Conservation (phyloP, 2,113 vertebrate species). For the Pteruthius melanotis region DNA sequence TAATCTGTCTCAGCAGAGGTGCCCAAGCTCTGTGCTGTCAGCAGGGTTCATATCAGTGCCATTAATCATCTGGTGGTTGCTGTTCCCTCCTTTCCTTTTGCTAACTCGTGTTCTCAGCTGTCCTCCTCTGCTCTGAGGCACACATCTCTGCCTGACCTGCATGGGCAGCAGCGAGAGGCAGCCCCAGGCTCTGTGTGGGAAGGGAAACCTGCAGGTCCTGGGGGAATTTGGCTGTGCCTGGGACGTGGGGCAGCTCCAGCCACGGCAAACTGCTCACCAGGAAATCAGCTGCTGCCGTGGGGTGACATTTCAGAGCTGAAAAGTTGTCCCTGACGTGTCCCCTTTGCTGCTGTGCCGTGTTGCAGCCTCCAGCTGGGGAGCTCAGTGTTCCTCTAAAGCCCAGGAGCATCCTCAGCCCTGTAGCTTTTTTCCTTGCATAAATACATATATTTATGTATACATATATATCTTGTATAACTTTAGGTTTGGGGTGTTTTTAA, state of each 20-base stretch:
- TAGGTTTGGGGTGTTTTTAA: not conserved
- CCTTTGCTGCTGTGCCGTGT: rapidly evolving
- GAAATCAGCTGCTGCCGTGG: not conserved
- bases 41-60: not conserved
- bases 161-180: not conserved
- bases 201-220: rapidly evolving
- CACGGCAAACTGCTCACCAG: not conserved
- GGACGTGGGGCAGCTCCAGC: not conserved
- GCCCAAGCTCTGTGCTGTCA: not conserved
- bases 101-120: not conserved
- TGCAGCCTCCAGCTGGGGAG: not conserved
- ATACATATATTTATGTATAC: no score
- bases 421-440: not conserved
- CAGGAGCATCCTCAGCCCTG: not conserved
- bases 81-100: not conserved
- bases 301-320: not conserved
- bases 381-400: not conserved
- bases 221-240: not conserved
- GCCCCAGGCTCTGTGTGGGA: not conserved
- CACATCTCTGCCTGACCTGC: not conserved
- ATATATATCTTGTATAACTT: rapidly evolving
- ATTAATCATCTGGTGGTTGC: not conserved
- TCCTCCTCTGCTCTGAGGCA: not conserved
- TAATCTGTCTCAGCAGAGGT: not conserved
- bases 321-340: rapidly evolving